These are phyloP conservation scores for Pammene fasciana DNA, from an alignment of 2,888 invertebrate genomes.

Conservation along the genomic window DNA sequence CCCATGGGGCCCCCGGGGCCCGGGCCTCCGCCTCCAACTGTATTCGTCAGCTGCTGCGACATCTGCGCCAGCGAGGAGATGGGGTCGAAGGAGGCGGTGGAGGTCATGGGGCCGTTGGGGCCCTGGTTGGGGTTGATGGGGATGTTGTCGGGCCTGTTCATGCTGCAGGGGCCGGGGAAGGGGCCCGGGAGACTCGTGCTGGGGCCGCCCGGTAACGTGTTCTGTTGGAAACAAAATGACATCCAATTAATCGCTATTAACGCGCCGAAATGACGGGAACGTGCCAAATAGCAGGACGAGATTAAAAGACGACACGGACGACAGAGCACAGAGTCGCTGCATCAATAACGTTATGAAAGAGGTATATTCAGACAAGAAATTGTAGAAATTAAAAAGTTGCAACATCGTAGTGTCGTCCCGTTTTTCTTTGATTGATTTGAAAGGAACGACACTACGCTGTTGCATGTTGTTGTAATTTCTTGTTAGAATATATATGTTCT, in stretches of 20 bases:
- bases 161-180: conserved; percentile 79
- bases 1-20: conserved; percentile 70
- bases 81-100: conserved; percentile 90
- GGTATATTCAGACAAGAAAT: too few species aligned
- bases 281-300: too few species aligned
- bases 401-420: too few species aligned
- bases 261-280: too few species aligned
- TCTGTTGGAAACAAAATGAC: conserved; percentile 51
- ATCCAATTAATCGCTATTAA: neutral
- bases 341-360: too few species aligned
- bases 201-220: conserved; percentile 77
- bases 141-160: conserved; percentile 77
- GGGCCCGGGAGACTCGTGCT: conserved; percentile 79
- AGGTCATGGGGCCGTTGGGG: conserved; percentile 81
- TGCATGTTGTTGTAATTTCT: too few species aligned
- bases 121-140: conserved; percentile 80
- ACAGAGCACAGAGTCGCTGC: too few species aligned
- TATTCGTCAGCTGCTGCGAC: conserved; percentile 95
- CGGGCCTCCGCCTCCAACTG: conserved; percentile 78
- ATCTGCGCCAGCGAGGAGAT: conserved; percentile 97
- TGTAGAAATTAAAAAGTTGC: too few species aligned
- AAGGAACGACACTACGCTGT: too few species aligned
- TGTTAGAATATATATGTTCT: too few species aligned
- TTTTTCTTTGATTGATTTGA: too few species aligned
- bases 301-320: too few species aligned